Evolutionary conservation across 2,888 invertebrate species (phyloP).

Genomic region (Lasiommata megera): DNA sequence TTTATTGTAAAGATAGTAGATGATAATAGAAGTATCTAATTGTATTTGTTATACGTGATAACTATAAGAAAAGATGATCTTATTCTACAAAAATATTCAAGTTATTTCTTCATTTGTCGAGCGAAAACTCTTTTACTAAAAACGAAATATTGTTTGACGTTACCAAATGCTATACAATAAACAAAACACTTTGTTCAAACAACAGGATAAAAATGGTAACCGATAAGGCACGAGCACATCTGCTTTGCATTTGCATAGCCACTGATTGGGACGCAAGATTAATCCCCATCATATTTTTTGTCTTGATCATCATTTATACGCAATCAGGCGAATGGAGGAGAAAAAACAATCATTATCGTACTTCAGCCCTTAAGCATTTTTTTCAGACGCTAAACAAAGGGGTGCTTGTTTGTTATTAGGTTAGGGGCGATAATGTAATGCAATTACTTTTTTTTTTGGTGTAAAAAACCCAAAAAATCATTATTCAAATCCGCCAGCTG

Average conservation of each 20-base stretch:
- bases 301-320: slow-evolving; percentile 75
- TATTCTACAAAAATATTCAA: too few species aligned
- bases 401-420: slow-evolving; percentile 78
- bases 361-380: slow-evolving; percentile 80
- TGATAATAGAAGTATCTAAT: too few species aligned
- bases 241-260: slow-evolving; percentile 74
- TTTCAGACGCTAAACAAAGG: slow-evolving; percentile 78
- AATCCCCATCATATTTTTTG: slow-evolving; percentile 78
- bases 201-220: slow-evolving; percentile 53
- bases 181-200: slow-evolving; percentile 22
- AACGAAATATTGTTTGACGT: too few species aligned
- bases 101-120: too few species aligned
- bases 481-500: slow-evolving; percentile 79
- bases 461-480: slow-evolving; percentile 63
- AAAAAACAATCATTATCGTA: slow-evolving; percentile 77
- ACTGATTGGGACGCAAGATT: slow-evolving; percentile 75
- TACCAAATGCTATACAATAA: too few species aligned
- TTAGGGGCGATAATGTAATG: slow-evolving; percentile 80
- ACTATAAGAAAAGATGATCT: too few species aligned
- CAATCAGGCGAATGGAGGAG: slow-evolving; percentile 65
- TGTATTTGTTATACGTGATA: too few species aligned
- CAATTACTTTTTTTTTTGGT: slow-evolving; percentile 70
- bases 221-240: slow-evolving; percentile 70
- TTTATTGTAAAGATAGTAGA: too few species aligned
- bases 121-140: too few species aligned